These are phyloP conservation scores for Phyllotis vaccarum DNA, from an alignment of 2,797 vertebrate species.

Conservation along the genomic window DNA sequence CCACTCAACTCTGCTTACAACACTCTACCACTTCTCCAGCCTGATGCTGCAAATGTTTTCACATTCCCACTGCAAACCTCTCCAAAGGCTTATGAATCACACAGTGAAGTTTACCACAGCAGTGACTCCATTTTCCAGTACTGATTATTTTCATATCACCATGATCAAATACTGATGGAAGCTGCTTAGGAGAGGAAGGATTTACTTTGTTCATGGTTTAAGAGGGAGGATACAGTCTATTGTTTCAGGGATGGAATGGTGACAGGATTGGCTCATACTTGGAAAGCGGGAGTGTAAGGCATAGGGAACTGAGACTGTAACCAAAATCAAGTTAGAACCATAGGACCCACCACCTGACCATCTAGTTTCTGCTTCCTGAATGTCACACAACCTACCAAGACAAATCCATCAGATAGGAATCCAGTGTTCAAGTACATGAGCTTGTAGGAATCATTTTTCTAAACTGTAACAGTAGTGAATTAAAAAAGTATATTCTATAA, in stretches of 20 bases:
- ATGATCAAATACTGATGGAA: neutral
- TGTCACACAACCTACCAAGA: neutral
- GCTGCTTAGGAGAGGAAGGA: neutral
- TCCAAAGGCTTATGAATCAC: neutral
- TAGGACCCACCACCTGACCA: neutral
- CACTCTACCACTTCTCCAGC: neutral
- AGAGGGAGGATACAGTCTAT: no score
- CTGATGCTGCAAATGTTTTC: neutral
- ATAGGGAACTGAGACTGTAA: neutral
- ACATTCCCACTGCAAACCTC: neutral
- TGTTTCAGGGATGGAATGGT: neutral
- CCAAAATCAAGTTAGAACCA: neutral
- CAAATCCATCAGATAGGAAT: neutral
- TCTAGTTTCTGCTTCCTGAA: neutral
- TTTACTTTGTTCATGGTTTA: neutral
- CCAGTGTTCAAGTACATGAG: neutral
- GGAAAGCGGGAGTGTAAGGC: neutral
- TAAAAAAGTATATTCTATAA: neutral
- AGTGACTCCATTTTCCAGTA: neutral
- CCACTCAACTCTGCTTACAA: neutral
- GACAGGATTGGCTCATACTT: neutral
- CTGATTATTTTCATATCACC: neutral
- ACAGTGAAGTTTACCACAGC: neutral
- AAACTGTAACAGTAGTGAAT: neutral
- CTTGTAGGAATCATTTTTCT: neutral